Percentiles rank a stretch among this genome's conserved stretches.
These are phyloP conservation scores for Ciconia nigra DNA, from an alignment of 2,797 vertebrate genomes.

Conservation along the genomic window DNA sequence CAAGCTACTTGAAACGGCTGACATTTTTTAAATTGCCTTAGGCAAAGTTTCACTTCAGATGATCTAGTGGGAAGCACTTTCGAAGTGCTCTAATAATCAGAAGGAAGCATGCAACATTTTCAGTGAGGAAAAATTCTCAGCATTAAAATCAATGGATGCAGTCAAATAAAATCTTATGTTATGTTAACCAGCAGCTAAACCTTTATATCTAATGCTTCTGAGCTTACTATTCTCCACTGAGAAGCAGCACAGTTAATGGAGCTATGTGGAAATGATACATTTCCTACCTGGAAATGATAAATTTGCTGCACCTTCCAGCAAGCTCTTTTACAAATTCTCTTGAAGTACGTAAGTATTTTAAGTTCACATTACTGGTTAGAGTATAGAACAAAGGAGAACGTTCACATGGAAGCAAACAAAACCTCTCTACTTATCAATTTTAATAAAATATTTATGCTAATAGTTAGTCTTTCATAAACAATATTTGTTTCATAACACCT, in stretches of 20 bases:
- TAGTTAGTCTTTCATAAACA: background rate
- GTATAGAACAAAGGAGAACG: background rate
- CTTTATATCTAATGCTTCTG: background rate
- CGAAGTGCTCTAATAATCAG: background rate
- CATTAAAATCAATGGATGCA: background rate
- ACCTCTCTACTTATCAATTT: background rate
- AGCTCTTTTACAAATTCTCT: background rate
- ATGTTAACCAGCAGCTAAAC: background rate
- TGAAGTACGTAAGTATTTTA: background rate
- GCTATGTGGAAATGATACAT: background rate
- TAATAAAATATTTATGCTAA: background rate
- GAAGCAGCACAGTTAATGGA: background rate
- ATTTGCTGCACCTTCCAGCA: background rate
- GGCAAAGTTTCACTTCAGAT: background rate
- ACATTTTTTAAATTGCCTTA: background rate
- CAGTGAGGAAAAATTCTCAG: background rate
- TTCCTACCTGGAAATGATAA: background rate
- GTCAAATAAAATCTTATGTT: background rate
- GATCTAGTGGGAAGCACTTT: background rate
- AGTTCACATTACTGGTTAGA: background rate
- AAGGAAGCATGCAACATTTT: background rate
- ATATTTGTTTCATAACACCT: background rate
- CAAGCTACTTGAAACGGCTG: conserved; percentile 9
- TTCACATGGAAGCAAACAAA: background rate
- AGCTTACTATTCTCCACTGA: background rate